phyloP scores from a whole-genome alignment of 2,888 invertebrate genomes.

The Tetragonisca angustula region DNA sequence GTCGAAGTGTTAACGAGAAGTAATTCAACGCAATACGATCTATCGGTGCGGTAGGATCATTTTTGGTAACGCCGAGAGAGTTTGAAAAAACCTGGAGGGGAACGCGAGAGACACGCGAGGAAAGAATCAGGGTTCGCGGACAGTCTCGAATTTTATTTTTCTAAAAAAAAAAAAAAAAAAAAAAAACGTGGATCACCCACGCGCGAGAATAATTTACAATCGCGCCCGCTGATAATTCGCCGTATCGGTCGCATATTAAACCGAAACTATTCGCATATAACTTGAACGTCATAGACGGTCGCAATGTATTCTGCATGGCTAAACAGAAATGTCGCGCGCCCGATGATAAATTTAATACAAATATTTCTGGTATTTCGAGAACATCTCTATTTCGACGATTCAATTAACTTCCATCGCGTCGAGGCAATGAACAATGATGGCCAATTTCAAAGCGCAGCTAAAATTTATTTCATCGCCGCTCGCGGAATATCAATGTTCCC shows the following conservation, averaged over 20 bases:
- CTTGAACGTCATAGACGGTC: not conserved
- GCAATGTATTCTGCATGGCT: constrained; percentile 6
- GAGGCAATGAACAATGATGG: constrained; percentile 21
- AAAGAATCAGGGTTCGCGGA: constrained; percentile 13
- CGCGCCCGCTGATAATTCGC: constrained; percentile 1
- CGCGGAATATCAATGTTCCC: constrained; percentile 4
- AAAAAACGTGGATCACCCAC: not conserved
- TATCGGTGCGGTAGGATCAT: constrained; percentile 71
- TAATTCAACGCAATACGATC: constrained; percentile 79
- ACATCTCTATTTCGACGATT: constrained; percentile 13
- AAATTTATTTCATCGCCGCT: constrained; percentile 28
- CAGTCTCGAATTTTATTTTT: too few relatives aligned
- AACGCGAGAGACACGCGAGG: constrained; percentile 13
- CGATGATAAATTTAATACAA: constrained; percentile 33
- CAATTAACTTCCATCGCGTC: constrained; percentile 21
- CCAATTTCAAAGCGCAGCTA: constrained; percentile 15
- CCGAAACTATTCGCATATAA: not conserved
- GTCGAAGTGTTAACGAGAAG: constrained; percentile 69
- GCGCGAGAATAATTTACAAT: not conserved
- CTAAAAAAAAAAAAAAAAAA: too few relatives aligned
- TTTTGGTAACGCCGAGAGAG: constrained; percentile 20
- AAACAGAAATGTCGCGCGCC: constrained; percentile 4
- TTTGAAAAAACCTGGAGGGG: not conserved
- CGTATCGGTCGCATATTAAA: constrained; percentile 8
- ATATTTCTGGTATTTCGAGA: constrained; percentile 26